Conservation (phyloP, 2,888 invertebrate genomes). For the Pammene aurita region DNA sequence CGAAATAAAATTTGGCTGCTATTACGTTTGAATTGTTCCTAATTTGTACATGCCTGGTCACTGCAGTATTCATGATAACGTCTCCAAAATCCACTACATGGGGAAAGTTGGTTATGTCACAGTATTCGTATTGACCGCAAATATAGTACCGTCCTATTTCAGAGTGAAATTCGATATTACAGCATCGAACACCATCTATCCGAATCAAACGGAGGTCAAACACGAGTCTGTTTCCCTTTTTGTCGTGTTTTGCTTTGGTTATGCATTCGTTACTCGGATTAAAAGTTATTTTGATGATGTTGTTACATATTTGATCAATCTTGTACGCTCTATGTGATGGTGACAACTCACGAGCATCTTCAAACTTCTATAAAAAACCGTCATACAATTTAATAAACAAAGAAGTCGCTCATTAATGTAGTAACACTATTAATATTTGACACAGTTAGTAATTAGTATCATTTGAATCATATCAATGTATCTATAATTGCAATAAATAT, state of each 20-base stretch:
- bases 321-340: conserved; percentile 73
- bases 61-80: conserved; percentile 64
- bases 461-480: too few relatives aligned
- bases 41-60: conserved; percentile 67
- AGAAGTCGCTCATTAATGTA: background rate
- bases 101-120: conserved; percentile 75
- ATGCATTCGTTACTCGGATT: conserved; percentile 71
- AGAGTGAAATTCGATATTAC: conserved; percentile 66
- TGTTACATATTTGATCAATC: conserved; percentile 55
- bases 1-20: conserved; percentile 68
- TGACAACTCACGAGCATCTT: conserved; percentile 72
- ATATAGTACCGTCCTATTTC: conserved; percentile 81
- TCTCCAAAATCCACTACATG: conserved; percentile 72
- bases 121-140: conserved; percentile 81
- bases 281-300: conserved; percentile 63
- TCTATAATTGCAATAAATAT: too few relatives aligned
- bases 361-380: conserved; percentile 61
- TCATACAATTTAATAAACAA: background rate
- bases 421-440: background rate
- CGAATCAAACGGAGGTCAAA: conserved; percentile 71
- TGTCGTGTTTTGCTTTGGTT: conserved; percentile 60
- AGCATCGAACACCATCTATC: conserved; percentile 67
- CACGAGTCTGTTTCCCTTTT: conserved; percentile 67
- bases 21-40: conserved; percentile 71
- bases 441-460: too few relatives aligned